Evolutionary conservation across 2,888 invertebrate genomes (phyloP).

Genomic region (Mechanitis messenoides): DNA sequence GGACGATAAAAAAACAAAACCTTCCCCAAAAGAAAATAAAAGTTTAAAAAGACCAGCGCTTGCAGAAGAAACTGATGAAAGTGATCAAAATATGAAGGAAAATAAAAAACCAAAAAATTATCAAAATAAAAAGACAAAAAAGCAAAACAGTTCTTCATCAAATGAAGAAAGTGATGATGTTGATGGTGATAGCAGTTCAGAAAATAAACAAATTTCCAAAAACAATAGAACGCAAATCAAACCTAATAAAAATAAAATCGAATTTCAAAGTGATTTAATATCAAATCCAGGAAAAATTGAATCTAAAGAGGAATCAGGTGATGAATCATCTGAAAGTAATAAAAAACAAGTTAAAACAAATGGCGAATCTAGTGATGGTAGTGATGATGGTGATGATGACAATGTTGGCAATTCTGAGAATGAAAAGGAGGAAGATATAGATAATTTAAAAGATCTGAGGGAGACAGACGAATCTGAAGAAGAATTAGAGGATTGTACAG

Average conservation of each 20-base stretch:
- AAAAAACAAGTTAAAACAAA: conserved; percentile 13
- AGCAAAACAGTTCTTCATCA: conserved; percentile 15
- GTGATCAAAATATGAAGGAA: conserved; percentile 28
- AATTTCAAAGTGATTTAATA: conserved; percentile 24
- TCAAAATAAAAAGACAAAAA: conserved; percentile 19
- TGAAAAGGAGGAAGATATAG: conserved; percentile 17
- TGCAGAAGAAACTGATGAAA: conserved; percentile 39
- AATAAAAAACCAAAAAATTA: conserved; percentile 13
- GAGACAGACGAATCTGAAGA: conserved; percentile 59
- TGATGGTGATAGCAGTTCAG: conserved; percentile 25
- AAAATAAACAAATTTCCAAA: conserved; percentile 14
- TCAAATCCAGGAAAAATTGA: conserved; percentile 26
- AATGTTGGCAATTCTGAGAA: conserved; percentile 17
- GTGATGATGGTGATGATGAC: conserved; percentile 37
- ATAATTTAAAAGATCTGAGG: conserved; percentile 68
- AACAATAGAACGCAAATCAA: conserved; percentile 4
- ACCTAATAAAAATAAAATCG: conserved; percentile 21
- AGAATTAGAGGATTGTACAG: conserved; percentile 37
- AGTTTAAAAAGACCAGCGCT: conserved; percentile 23
- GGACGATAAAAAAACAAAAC: conserved; percentile 19
- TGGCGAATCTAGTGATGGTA: conserved; percentile 35
- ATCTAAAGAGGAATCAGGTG: conserved; percentile 19
- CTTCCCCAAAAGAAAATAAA: conserved; percentile 20
- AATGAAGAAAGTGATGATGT: conserved; percentile 24
- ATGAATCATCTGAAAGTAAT: conserved; percentile 39